Base-by-base conservation (phyloP, 2,113 vertebrate species). In the Perccottus glenii region DNA sequence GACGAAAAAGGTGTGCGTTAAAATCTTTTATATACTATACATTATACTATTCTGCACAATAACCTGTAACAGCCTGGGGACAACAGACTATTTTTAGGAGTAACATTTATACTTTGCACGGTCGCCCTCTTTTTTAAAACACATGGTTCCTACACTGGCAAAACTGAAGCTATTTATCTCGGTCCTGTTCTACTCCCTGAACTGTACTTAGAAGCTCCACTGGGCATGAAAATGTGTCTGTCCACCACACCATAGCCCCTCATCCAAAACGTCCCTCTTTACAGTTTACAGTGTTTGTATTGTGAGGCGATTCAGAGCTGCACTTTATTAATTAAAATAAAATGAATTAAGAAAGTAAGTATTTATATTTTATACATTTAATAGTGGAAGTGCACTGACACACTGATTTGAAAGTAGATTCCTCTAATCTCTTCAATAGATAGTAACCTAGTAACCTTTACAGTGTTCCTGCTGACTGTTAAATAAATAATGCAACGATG, bases 401-500 rank as follows among this genome's bases (percentile, higher is more conserved):
- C 64, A 69, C 77, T 60, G 49, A 35, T 9, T 5, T n/a, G 72
- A 51, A 68, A 65, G 73, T 50, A 11, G 75, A 79, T 33, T 59
- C 57, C 38, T 77, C 50, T 67, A 80, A 83, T 82, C 63, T 77
- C 11, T 45, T 74, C 65, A 58, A 68, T 62, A 32, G 70, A 70
- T 57, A 57, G 70, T 85, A 81, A 79, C 82, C 64, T 71, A 85
- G 72, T 88, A 84, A 88, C 88, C 82, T 80, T 27, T 75, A 4
- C 45, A 67, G 36, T 82, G 53, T 51, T 79, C 70, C 66, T 71
- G 73, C 51, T 64, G 60, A 80, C 72, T 70, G 66, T 77, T 51
- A 67, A 87, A 89, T 87, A 83, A 91, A 86, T 85, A 83, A 89
- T 87, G 76, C 53, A 83, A 57, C 6, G 4, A 76, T 48, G 42